Evolutionary conservation across 2,888 invertebrate species (phyloP), one percentile per base, ranked within the genome.

Genomic region (Hemithea aestivaria): DNA sequence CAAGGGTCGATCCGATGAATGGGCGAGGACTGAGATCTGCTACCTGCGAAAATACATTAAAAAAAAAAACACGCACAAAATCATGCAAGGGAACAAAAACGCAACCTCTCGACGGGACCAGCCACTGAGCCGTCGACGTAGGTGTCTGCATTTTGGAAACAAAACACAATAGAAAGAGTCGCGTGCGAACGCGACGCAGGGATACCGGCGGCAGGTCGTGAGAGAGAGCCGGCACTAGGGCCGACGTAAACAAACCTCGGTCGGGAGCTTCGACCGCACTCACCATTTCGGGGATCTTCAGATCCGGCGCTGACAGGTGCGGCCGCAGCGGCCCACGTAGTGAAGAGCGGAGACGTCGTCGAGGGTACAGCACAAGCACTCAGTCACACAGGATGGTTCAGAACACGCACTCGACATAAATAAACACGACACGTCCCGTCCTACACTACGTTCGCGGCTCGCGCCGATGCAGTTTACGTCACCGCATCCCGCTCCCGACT

Each of bases 401-500:
- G 65, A 50, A 66, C 73, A 80, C 65, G 67, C 75, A 76, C 73
- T 66, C 70, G 56, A 59, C 62, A 75, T 73, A 75, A 21, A 48
- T 45, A 47, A 72, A 69, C 55, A 76, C 80, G 73, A 81, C 71
- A 73, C 79, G 81, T 84, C 81, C 80, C 83, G 87, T 80, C 75
- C 85, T 81, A 84, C 84, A 84, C 83, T 85, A 85, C 79, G 78
- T 70, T 77, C 57, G 73, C 81, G 84, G 85, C 82, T 75, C 74
- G 68, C 75, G 84, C 84, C 85, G 81, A 73, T 87, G 87, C 87
- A 85, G 79, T 78, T 77, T 82, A 84, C 87, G 85, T 84, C 87
- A 85, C 87, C 85, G 85, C 85, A 87, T 87, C 85, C 85, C 85
- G 85, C 83, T 85, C 84, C 84, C 80, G 83, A 85, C 85, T 87